phyloP scores from a whole-genome alignment of 2,113 vertebrate species.

The Zosterops borbonicus region DNA sequence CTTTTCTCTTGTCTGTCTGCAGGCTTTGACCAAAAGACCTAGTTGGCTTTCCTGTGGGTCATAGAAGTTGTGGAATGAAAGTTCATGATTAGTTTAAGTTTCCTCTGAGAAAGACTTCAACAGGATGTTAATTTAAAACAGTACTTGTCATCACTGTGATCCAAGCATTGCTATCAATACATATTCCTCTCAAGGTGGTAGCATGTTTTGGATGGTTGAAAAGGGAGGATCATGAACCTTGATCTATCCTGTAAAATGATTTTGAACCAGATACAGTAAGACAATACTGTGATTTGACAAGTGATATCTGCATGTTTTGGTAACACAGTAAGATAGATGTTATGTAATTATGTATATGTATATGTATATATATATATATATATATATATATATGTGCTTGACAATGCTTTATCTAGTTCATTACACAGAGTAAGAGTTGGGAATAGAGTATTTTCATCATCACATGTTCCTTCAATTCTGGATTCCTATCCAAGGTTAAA shows the following conservation, averaged over 20 bases:
- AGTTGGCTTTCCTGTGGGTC: neutral
- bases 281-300: neutral
- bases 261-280: neutral
- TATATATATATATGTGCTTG: neutral
- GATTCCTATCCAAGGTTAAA: neutral
- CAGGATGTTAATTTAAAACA: neutral
- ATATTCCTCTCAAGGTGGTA: neutral
- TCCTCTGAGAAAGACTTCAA: neutral
- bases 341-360: neutral
- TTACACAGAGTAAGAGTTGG: neutral
- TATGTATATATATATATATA: too few relatives aligned
- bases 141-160: neutral
- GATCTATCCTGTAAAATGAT: neutral
- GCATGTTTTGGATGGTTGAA: neutral
- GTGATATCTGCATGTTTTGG: neutral
- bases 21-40: neutral
- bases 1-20: neutral
- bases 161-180: neutral
- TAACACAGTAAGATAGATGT: neutral
- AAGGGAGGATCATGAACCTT: neutral
- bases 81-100: neutral
- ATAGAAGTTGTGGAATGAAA: neutral
- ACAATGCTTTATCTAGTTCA: neutral
- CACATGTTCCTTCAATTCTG: neutral
- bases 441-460: neutral